A percentile compares a stretch with the other conserved stretches of the same genome.
phyloP scores from a whole-genome alignment of 2,113 vertebrate genomes.

The Gallinago jamesoni region DNA sequence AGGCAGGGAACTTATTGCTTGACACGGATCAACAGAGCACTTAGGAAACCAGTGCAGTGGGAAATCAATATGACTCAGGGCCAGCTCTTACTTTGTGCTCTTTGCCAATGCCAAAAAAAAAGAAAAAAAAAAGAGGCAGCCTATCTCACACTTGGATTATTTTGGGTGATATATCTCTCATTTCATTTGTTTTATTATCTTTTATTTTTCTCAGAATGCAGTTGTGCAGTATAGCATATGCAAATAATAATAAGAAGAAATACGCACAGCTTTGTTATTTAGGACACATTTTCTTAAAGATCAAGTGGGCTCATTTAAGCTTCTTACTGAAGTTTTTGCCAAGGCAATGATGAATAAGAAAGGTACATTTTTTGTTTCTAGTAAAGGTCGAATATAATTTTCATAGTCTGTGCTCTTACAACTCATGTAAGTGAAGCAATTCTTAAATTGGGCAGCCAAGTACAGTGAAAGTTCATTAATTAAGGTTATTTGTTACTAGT shows the following conservation, averaged over 20 bases:
- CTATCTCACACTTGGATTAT: slow-evolving; percentile 72
- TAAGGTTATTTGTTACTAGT: slow-evolving; percentile 42
- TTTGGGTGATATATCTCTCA: slow-evolving; percentile 72
- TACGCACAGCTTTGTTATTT: slow-evolving; percentile 42
- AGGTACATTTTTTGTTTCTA: slow-evolving; percentile 45
- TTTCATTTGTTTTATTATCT: slow-evolving; percentile 77
- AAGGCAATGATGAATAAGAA: slow-evolving; percentile 54
- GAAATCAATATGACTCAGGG: slow-evolving; percentile 86
- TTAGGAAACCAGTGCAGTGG: slow-evolving; percentile 85
- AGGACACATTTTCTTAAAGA: slow-evolving; percentile 62
- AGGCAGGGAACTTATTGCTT: slow-evolving; percentile 87
- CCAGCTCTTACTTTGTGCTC: slow-evolving; percentile 77
- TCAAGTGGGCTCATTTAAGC: slow-evolving; percentile 48
- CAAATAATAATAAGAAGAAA: slow-evolving; percentile 65
- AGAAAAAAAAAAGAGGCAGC: slow-evolving; percentile 16
- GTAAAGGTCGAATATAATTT: slow-evolving; percentile 56
- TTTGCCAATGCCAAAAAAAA: slow-evolving; percentile 70
- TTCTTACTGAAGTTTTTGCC: slow-evolving; percentile 56
- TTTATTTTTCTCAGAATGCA: slow-evolving; percentile 69
- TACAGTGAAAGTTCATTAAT: slow-evolving; percentile 38
- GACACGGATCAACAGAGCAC: slow-evolving; percentile 87
- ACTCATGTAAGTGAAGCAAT: slow-evolving; percentile 23
- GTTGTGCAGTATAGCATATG: slow-evolving; percentile 64
- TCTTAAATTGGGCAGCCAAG: not conserved
- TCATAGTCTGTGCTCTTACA: slow-evolving; percentile 37